phyloP scores from a whole-genome alignment of 2,888 invertebrate genomes.

The Tiliacea citrago region DNA sequence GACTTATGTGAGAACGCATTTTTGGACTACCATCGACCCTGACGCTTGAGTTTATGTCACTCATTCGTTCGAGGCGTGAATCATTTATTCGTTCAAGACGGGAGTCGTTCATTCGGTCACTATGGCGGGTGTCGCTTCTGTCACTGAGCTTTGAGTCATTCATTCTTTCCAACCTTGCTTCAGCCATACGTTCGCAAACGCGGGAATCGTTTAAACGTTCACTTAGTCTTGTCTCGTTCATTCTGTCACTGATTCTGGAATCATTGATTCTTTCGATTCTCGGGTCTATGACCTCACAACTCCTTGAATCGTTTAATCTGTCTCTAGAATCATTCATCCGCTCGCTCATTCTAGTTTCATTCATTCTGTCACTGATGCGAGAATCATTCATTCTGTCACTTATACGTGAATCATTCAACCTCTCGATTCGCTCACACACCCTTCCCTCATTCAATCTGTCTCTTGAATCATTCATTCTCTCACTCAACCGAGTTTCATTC shows the following conservation, averaged over 20 bases:
- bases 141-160: conserved; percentile 75
- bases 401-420: conserved; percentile 53
- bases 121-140: conserved; percentile 58
- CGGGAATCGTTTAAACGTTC: conserved; percentile 74
- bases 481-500: conserved; percentile 61
- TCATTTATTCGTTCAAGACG: conserved; percentile 69
- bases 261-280: conserved; percentile 72
- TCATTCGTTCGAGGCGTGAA: conserved; percentile 75
- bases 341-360: conserved; percentile 40
- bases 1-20: conserved; percentile 81
- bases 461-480: conserved; percentile 65
- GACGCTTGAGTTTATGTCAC: conserved; percentile 83
- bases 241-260: conserved; percentile 76
- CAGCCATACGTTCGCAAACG: conserved; percentile 70
- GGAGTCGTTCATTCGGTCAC: conserved; percentile 67
- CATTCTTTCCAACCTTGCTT: conserved; percentile 70
- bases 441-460: conserved; percentile 65
- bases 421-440: conserved; percentile 60
- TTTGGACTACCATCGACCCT: conserved; percentile 84
- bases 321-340: conserved; percentile 70
- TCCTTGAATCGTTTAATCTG: conserved; percentile 66
- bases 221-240: conserved; percentile 77
- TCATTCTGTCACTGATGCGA: conserved; percentile 49
- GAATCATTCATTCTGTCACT: conserved; percentile 65
- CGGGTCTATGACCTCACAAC: conserved; percentile 57